Conservation (phyloP, 2,797 vertebrate genomes). For the Anabacerthia variegaticeps region DNA sequence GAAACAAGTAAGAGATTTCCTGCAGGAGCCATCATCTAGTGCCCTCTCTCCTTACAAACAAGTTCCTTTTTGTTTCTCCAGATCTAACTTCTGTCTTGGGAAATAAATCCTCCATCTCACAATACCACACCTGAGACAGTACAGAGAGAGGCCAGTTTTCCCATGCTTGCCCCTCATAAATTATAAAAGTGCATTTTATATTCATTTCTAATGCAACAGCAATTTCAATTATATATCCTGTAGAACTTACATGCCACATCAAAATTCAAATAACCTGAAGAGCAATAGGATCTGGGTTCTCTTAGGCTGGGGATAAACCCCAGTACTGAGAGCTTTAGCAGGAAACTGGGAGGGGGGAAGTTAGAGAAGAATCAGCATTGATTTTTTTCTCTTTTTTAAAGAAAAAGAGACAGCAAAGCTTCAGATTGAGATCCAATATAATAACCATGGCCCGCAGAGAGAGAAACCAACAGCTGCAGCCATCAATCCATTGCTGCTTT, state of each 20-base stretch:
- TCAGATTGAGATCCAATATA: neutral
- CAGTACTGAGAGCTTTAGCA: neutral
- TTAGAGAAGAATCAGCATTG: neutral
- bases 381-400: too few species aligned
- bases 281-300: neutral
- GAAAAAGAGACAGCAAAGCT: neutral
- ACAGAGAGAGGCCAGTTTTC: neutral
- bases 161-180: neutral
- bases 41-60: neutral
- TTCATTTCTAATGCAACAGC: neutral
- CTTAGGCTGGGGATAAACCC: neutral
- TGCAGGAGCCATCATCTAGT: neutral
- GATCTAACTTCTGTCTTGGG: neutral
- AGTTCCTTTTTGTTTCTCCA: neutral
- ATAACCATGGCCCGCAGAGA: neutral
- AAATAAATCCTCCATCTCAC: neutral
- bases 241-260: accelerated
- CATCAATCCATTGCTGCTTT: neutral
- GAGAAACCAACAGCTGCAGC: neutral
- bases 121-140: neutral
- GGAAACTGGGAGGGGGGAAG: accelerated
- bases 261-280: neutral
- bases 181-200: neutral
- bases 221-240: neutral
- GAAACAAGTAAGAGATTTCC: neutral